A percentile compares a stretch with the other conserved stretches of the same genome.
phyloP scores from a whole-genome alignment of 2,888 invertebrate genomes.

The Deilephila elpenor region DNA sequence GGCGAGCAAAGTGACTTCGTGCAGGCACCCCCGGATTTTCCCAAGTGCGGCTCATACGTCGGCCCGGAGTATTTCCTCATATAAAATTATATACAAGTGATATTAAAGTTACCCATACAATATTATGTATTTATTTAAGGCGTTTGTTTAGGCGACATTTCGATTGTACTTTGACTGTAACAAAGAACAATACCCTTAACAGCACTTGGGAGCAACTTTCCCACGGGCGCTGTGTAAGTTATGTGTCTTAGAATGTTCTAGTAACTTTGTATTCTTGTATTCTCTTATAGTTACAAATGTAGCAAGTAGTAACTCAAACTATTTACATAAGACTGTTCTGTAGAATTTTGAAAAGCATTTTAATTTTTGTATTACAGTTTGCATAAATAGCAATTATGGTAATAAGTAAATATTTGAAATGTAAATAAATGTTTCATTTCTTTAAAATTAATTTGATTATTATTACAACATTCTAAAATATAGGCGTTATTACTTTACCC shows the following conservation, averaged over 20 bases:
- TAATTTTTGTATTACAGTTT: background rate
- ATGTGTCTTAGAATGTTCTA: constrained; percentile 4
- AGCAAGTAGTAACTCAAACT: background rate
- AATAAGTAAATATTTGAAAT: background rate
- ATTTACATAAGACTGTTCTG: background rate
- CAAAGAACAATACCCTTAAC: constrained; percentile 6
- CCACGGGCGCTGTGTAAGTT: background rate
- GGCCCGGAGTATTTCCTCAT: constrained; percentile 91
- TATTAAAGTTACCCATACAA: constrained; percentile 45
- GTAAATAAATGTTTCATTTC: background rate
- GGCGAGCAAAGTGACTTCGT: constrained; percentile 88
- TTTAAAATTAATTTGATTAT: too few relatives aligned
- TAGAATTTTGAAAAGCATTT: background rate
- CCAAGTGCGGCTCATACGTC: constrained; percentile 90
- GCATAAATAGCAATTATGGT: background rate
- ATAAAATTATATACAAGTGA: constrained; percentile 39
- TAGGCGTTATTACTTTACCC: background rate
- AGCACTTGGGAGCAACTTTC: background rate
- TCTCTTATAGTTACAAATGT: background rate
- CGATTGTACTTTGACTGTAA: constrained; percentile 2
- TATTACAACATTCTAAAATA: background rate
- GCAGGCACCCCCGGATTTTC: constrained; percentile 88
- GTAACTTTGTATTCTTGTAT: constrained; percentile 1
- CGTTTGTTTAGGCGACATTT: constrained; percentile 39
- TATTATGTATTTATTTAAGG: constrained; percentile 59